phyloP scores from a whole-genome alignment of 2,888 invertebrate genomes.

The Melieria crassipennis region DNA sequence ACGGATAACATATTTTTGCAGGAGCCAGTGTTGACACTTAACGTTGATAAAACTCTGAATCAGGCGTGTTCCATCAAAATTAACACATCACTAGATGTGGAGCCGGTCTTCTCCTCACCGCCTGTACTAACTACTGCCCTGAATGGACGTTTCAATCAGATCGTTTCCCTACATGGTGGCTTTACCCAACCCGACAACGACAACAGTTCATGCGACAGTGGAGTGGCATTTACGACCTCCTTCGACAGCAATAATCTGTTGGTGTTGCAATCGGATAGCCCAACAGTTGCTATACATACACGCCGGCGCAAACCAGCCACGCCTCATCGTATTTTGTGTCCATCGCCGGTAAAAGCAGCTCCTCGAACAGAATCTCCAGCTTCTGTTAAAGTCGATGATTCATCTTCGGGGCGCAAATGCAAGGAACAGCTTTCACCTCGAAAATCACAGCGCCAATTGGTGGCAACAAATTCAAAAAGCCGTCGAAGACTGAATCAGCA shows the following conservation, averaged over 20 bases:
- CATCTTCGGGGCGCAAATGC: conserved; percentile 39
- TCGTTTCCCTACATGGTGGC: conserved; percentile 55
- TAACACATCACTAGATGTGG: conserved; percentile 60
- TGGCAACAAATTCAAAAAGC: conserved; percentile 47
- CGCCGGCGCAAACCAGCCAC: conserved; percentile 66
- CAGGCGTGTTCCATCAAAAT: conserved; percentile 65
- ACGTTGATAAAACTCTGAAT: conserved; percentile 64
- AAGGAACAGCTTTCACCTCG: conserved; percentile 50
- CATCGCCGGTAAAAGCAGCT: conserved; percentile 59
- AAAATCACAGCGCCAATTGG: conserved; percentile 53
- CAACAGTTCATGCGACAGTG: conserved; percentile 66
- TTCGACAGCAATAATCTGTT: conserved; percentile 35
- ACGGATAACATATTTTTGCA: conserved; percentile 65
- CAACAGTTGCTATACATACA: conserved; percentile 39
- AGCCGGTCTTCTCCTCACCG: conserved; percentile 62
- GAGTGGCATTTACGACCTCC: conserved; percentile 58
- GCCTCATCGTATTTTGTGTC: conserved; percentile 71
- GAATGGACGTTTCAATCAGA: conserved; percentile 64
- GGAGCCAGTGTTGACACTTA: conserved; percentile 63
- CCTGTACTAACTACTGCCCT: conserved; percentile 51
- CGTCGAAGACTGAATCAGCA: conserved; percentile 60
- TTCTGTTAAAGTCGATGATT: conserved; percentile 19
- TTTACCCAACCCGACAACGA: conserved; percentile 57
- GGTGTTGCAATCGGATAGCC: conserved; percentile 6
- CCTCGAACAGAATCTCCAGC: conserved; percentile 39